Percentiles rank a stretch among this genome's conserved stretches.
Evolutionary conservation across 1,140 invertebrate species (phyloP).

Genomic region (Nasonia giraulti): DNA sequence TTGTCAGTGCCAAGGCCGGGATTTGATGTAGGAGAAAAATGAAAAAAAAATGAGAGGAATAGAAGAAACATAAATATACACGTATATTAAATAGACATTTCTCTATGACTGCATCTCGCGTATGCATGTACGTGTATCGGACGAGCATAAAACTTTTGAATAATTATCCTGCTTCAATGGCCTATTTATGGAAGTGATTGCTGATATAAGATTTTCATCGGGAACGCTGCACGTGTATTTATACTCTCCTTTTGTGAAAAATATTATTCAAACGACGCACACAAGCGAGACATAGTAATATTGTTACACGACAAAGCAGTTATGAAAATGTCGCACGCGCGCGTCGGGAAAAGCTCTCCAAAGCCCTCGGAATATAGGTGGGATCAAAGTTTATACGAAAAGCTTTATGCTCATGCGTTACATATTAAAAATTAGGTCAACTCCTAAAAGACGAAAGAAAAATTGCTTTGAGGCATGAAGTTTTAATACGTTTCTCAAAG

Average conservation of each 20-base stretch:
- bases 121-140: not conserved
- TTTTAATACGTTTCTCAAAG: not conserved
- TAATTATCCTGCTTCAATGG: not conserved
- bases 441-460: not conserved
- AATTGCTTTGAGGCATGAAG: not conserved
- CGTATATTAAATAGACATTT: not conserved
- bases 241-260: not conserved
- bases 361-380: not conserved
- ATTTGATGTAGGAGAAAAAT: not conserved
- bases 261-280: not conserved
- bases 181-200: not conserved
- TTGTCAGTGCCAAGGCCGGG: not conserved
- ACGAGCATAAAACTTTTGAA: not conserved
- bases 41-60: not conserved
- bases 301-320: not conserved
- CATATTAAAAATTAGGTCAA: conserved; percentile 17
- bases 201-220: not conserved
- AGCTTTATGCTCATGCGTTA: conserved; percentile 11
- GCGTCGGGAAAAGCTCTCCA: not conserved
- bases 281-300: not conserved
- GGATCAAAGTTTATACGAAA: conserved; percentile 20
- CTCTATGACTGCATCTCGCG: not conserved
- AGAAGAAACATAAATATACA: not conserved
- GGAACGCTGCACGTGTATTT: not conserved
- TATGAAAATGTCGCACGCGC: not conserved